Base-by-base conservation (phyloP, 1,140 invertebrate species). In the Dendroctonus ponderosae region DNA sequence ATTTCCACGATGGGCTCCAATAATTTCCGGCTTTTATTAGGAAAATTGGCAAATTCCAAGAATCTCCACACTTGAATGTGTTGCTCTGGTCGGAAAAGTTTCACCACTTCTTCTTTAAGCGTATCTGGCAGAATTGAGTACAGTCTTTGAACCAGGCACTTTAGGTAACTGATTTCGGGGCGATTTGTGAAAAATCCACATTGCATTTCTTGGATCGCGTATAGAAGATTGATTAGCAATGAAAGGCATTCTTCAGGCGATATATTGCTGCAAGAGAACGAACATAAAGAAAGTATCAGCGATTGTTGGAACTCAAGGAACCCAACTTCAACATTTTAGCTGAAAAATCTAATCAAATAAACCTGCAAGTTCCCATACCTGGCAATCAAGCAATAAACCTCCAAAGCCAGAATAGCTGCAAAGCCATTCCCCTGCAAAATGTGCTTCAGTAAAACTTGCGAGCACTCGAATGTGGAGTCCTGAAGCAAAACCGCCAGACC, bases 241-340 rank as follows among this genome's bases (percentile, higher is more conserved):
- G 12, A 49, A 9, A 65, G 12, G 12, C 41, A 43, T 38, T 65
- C 53, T 9, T 65, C 12, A 9, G 42, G 8, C 7, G 14, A 11
- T 38, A 65, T 57, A 48, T 65, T 65, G 43, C 62, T 65, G 40
- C 39, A 58, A 65, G 48, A 14, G 11, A 62, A 54, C 44, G 15
- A 14, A 43, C 11, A 15, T n/a, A n/a, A n/a, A n/a, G n/a, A n/a
- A n/a, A n/a, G n/a, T n/a, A n/a, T n/a, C n/a, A n/a, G n/a, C n/a
- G n/a, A n/a, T n/a, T n/a, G n/a, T n/a, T n/a, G n/a, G n/a, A n/a
- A n/a, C n/a, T n/a, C n/a, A n/a, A n/a, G n/a, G n/a, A n/a, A n/a
- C n/a, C n/a, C n/a, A n/a, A n/a, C n/a, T n/a, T n/a, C n/a, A n/a
- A n/a, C n/a, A n/a, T n/a, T n/a, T n/a, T n/a, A n/a, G n/a, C n/a